phyloP scores from a whole-genome alignment of 2,888 invertebrate genomes.

The Caenorhabditis sp. region DNA sequence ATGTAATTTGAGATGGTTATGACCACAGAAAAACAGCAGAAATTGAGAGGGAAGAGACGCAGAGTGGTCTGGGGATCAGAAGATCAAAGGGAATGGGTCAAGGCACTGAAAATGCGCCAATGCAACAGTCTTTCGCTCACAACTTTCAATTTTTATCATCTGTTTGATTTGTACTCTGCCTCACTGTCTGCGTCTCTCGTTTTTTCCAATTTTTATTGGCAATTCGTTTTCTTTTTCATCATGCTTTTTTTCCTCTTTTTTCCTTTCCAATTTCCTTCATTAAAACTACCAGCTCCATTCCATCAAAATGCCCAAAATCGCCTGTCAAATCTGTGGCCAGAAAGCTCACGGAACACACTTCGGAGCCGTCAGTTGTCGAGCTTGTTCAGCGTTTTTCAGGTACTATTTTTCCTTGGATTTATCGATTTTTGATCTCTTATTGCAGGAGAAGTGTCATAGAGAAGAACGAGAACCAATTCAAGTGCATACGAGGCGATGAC shows the following conservation, averaged over 20 bases:
- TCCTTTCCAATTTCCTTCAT: background rate
- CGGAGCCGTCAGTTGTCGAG: conserved; percentile 32
- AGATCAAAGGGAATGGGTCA: background rate
- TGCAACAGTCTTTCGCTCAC: background rate
- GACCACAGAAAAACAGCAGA: no score
- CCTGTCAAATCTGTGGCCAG: conserved; percentile 24
- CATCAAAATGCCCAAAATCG: conserved; percentile 10
- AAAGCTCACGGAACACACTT: conserved; percentile 36
- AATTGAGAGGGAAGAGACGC: no score
- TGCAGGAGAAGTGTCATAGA: conserved; percentile 20
- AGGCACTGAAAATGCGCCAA: background rate
- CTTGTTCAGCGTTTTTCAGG: conserved; percentile 34
- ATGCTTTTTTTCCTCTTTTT: no score
- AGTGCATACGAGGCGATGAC: conserved; percentile 26
- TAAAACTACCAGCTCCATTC: no score
- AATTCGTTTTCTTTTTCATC: no score
- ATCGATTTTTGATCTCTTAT: conserved; percentile 1
- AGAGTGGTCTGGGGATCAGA: no score
- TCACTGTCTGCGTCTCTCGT: background rate
- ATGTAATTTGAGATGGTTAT: no score
- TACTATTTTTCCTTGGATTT: background rate
- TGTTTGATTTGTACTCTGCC: background rate
- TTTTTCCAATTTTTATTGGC: no score
- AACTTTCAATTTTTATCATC: conserved; percentile 3
- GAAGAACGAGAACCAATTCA: conserved; percentile 15